Conservation (phyloP, 2,888 invertebrate genomes). For the Thymelicus acteon region DNA sequence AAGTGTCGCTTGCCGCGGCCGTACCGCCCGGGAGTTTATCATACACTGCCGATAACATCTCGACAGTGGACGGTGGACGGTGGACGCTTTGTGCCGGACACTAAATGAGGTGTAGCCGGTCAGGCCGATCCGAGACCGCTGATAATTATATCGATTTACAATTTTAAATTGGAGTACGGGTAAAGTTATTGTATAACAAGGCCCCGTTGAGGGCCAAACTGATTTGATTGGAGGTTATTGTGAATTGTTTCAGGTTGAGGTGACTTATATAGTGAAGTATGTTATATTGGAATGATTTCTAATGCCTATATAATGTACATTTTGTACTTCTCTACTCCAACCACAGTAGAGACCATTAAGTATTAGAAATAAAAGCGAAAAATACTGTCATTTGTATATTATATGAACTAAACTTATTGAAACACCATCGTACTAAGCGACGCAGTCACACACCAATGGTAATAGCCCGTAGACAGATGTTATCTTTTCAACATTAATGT, state of each 20-base stretch:
- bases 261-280: no score
- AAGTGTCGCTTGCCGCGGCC: conserved; percentile 2
- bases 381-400: no score
- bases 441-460: no score
- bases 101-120: conserved; percentile 67
- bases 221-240: conserved; percentile 15
- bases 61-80: conserved; percentile 64
- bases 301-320: no score
- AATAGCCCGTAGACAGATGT: no score
- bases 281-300: no score
- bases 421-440: no score
- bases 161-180: conserved; percentile 48
- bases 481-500: background rate
- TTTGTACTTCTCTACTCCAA: no score
- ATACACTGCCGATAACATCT: conserved; percentile 67
- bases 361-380: no score
- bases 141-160: conserved; percentile 62
- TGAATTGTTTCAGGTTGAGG: background rate
- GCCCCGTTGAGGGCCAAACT: conserved; percentile 3
- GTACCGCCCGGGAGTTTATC: conserved; percentile 7
- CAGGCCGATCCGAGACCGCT: conserved; percentile 62
- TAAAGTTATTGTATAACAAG: conserved; percentile 37
- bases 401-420: no score
- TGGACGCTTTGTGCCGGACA: conserved; percentile 60
- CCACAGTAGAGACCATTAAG: no score